phyloP scores from a whole-genome alignment of 1,140 invertebrate genomes.

The Brachionus rubens region DNA sequence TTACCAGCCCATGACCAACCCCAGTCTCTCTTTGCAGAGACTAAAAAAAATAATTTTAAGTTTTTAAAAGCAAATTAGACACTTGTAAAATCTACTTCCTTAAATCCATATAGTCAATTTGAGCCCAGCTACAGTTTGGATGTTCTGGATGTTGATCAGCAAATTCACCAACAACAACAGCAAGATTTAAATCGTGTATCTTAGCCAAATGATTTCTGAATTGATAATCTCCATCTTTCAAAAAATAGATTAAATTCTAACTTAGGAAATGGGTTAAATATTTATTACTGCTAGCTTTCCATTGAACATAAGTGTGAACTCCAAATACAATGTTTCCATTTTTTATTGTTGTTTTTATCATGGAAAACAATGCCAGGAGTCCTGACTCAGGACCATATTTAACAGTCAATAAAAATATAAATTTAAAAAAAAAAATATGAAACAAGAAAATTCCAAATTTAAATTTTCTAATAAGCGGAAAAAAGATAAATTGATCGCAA shows the following conservation, averaged over 20 bases:
- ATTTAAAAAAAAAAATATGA: too few relatives aligned
- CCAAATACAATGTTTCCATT: constrained; percentile 21
- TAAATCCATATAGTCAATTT: constrained; percentile 17
- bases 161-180: constrained; percentile 1
- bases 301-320: constrained; percentile 8
- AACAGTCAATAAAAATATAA: too few relatives aligned
- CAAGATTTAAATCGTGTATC: background rate
- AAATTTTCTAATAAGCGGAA: too few relatives aligned
- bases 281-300: background rate
- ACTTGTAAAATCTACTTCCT: background rate
- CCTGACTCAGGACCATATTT: too few relatives aligned
- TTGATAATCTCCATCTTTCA: constrained; percentile 7
- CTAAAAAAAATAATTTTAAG: background rate
- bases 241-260: background rate
- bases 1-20: constrained; percentile 29
- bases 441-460: too few relatives aligned
- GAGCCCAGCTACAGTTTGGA: background rate
- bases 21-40: background rate
- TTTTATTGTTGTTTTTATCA: constrained; percentile 3
- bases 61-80: too few relatives aligned
- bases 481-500: too few relatives aligned
- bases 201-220: constrained; percentile 7
- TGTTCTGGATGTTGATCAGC: constrained; percentile 22
- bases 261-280: background rate
- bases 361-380: background rate